phyloP scores from a whole-genome alignment of 1,140 invertebrate genomes.

The Eulimnadia texana region DNA sequence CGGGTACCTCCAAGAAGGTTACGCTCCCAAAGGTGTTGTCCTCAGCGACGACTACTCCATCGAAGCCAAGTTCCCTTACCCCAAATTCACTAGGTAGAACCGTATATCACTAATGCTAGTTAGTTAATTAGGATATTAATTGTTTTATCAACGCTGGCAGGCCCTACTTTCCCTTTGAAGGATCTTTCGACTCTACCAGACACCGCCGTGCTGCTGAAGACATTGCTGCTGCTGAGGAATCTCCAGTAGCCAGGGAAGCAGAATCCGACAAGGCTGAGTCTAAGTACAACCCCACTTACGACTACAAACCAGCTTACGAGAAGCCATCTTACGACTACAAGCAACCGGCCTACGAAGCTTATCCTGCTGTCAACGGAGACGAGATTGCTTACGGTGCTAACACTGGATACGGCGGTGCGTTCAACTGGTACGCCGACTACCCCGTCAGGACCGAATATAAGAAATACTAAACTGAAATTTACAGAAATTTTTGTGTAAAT shows the following conservation, averaged over 20 bases:
- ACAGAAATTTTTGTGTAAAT: neutral
- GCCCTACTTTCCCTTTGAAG: neutral
- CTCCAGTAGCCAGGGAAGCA: neutral
- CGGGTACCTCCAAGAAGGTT: neutral
- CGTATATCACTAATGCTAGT: neutral
- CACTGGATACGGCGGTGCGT: neutral
- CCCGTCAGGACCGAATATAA: neutral
- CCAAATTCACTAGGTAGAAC: neutral
- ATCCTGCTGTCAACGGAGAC: neutral
- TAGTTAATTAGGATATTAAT: neutral
- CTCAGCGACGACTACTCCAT: constrained; percentile 1
- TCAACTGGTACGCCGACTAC: neutral
- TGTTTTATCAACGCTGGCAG: neutral
- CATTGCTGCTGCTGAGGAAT: neutral
- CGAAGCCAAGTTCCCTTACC: neutral
- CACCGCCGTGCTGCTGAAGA: neutral
- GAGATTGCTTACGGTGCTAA: neutral
- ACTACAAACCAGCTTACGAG: neutral
- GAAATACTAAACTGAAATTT: neutral
- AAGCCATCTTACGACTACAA: neutral
- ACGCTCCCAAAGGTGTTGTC: neutral
- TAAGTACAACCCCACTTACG: no score
- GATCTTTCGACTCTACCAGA: neutral
- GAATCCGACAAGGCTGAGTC: neutral
- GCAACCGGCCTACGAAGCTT: neutral